Evolutionary conservation across 2,113 vertebrate species (phyloP).

Genomic region (Brachypodius melanocephalos): DNA sequence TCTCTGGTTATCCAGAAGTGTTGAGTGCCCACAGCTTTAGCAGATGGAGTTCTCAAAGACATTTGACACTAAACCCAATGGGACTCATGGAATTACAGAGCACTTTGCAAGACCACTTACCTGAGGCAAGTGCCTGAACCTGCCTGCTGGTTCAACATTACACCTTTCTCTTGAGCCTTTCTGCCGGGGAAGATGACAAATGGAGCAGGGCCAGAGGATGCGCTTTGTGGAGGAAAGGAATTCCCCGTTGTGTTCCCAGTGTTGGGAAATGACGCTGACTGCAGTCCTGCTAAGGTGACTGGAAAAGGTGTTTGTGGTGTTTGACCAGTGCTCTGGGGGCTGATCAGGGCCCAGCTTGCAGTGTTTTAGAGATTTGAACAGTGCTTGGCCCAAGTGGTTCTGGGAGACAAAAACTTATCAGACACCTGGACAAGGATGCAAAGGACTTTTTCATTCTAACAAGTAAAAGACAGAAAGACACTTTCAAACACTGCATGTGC

Average conservation of each 20-base stretch:
- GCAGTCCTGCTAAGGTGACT: neutral
- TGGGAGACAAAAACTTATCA: neutral
- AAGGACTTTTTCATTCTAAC: neutral
- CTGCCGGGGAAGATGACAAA: neutral
- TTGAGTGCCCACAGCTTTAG: neutral
- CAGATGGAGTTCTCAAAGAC: neutral
- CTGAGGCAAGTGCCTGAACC: neutral
- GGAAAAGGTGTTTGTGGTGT: neutral
- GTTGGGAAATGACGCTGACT: neutral
- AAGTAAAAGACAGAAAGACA: neutral
- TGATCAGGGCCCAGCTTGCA: neutral
- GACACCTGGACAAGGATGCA: neutral
- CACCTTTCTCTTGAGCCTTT: neutral
- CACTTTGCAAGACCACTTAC: neutral
- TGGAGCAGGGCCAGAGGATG: neutral
- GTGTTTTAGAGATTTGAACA: neutral
- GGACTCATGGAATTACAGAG: neutral
- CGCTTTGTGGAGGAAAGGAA: neutral
- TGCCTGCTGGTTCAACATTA: neutral
- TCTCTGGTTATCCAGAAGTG: neutral
- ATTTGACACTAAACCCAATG: neutral
- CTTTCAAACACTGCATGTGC: rapidly evolving
- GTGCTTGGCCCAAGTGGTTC: neutral
- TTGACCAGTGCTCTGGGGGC: neutral
- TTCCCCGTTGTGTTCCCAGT: neutral